These are phyloP conservation scores for Pristis pectinata DNA, from an alignment of 2,797 vertebrate genomes.

Conservation along the genomic window DNA sequence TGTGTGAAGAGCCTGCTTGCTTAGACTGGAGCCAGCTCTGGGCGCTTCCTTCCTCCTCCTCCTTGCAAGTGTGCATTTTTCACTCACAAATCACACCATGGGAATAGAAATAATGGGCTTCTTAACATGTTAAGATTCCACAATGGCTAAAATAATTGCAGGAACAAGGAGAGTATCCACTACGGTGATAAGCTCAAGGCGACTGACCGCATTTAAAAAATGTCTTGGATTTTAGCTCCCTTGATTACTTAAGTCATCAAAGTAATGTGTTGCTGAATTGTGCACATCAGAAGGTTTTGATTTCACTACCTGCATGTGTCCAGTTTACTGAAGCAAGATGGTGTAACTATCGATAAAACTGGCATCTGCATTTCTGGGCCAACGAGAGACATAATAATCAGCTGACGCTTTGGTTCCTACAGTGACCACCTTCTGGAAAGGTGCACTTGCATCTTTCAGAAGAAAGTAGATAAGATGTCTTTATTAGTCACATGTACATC, in stretches of 20 bases:
- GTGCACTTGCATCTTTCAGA: neutral
- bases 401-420: neutral
- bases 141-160: neutral
- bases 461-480: neutral
- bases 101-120: conserved; percentile 2
- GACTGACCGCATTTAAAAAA: neutral
- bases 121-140: neutral
- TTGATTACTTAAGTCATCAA: neutral
- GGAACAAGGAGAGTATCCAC: neutral
- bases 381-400: neutral
- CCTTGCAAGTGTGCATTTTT: neutral
- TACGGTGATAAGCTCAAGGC: neutral
- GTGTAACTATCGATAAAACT: neutral
- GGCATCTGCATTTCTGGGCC: neutral
- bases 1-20: conserved; percentile 9
- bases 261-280: neutral
- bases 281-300: neutral
- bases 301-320: neutral
- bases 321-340: neutral
- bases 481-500: too few species aligned
- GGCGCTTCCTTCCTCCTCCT: neutral
- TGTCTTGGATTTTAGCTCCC: neutral
- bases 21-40: neutral
- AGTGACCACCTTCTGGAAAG: neutral
- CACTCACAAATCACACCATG: neutral